phyloP scores from a whole-genome alignment of 2,113 vertebrate genomes.

The Carassius carassius region DNA sequence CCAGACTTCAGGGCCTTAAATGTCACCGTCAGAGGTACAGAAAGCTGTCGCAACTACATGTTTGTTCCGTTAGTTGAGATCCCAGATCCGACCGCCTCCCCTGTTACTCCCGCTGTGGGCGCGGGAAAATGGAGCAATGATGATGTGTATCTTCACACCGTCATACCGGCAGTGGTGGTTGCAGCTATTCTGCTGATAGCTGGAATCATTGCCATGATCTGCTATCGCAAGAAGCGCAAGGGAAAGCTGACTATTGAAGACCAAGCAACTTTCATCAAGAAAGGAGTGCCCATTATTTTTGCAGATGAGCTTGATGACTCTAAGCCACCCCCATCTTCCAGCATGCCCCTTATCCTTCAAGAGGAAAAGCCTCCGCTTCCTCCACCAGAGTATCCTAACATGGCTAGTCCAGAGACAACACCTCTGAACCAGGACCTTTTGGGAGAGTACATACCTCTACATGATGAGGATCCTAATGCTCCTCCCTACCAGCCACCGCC shows the following conservation, averaged over 20 bases:
- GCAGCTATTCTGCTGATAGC: conserved; percentile 94
- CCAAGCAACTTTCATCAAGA: conserved; percentile 98
- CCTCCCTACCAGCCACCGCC: conserved; percentile 97
- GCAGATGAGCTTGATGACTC: conserved; percentile 95
- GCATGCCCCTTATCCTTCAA: conserved; percentile 95
- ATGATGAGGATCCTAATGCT: conserved; percentile 94
- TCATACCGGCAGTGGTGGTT: conserved; percentile 95
- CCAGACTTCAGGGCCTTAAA: conserved; percentile 88
- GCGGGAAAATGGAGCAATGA: conserved; percentile 89
- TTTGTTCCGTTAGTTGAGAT: conserved; percentile 82
- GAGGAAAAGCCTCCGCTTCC: conserved; percentile 98
- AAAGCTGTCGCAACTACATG: conserved; percentile 83
- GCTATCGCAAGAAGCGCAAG: conserved; percentile 96
- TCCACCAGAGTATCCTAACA: conserved; percentile 93
- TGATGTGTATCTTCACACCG: conserved; percentile 93
- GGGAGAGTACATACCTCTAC: conserved; percentile 91
- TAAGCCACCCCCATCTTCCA: conserved; percentile 94
- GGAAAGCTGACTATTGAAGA: conserved; percentile 97
- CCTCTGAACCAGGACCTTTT: conserved; percentile 92
- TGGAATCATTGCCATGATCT: conserved; percentile 96
- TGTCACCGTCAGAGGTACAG: conserved; percentile 78
- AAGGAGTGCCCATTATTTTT: conserved; percentile 97
- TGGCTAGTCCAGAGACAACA: conserved; percentile 89
- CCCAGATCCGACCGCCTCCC: conserved; percentile 57
- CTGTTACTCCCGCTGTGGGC: conserved; percentile 76